Conservation (phyloP, 2,888 invertebrate species). For the Tubulanus polymorphus region DNA sequence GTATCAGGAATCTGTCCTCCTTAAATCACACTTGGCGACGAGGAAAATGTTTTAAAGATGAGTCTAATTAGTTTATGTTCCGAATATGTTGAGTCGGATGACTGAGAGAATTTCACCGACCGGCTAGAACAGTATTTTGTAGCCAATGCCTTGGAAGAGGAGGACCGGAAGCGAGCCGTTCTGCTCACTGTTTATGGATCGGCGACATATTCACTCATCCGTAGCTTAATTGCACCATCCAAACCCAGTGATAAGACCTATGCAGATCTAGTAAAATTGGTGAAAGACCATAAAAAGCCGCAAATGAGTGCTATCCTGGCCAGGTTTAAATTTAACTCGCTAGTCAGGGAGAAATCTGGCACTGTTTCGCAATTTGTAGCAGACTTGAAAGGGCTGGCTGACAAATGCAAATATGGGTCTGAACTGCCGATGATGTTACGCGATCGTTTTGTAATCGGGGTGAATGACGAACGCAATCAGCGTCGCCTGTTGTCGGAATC, state of each 20-base stretch:
- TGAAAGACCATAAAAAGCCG: not conserved
- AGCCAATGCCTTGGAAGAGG: no score
- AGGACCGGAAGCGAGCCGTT: no score
- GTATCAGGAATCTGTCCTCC: no score
- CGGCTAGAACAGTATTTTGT: no score
- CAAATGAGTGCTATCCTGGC: not conserved
- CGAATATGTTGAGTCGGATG: no score
- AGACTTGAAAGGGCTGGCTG: not conserved
- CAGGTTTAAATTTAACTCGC: not conserved
- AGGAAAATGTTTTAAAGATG: no score
- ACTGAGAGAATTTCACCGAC: no score
- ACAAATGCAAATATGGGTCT: not conserved
- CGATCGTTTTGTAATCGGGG: not conserved
- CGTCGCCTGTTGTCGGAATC: not conserved
- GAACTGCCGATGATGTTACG: not conserved
- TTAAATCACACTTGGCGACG: no score
- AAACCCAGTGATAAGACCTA: not conserved
- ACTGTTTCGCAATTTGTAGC: not conserved
- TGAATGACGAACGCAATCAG: not conserved
- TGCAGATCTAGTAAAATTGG: not conserved
- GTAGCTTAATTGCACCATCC: not conserved
- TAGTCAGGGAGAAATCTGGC: not conserved
- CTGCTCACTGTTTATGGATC: no score
- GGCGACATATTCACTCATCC: no score
- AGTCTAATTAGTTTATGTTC: no score